Evolutionary conservation across 2,113 vertebrate species (phyloP), one percentile per base, ranked within the genome.

Genomic region (Laticauda colubrina): DNA sequence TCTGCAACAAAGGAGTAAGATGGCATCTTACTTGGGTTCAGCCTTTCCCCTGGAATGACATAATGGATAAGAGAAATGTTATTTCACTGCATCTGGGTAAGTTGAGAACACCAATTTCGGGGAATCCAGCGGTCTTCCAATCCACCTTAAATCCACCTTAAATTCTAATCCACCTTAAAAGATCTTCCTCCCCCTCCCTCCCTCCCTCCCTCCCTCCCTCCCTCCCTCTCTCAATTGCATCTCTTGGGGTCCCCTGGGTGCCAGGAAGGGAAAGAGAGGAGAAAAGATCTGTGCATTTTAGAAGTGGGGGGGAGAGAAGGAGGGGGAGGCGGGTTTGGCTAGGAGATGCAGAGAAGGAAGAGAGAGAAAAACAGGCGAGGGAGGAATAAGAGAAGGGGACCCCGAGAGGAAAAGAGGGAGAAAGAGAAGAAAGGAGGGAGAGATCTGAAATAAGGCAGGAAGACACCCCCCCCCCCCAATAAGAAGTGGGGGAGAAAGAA

Each of bases 251-350:
- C 92, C 88, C 92, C 59, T 29, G 92, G 92, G 92, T 86, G 88
- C 6, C 55, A 89, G 92, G 92, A 93, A 93, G 88, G 92, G 92
- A 93, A 89, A 90, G 92, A 86, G 75, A 93, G 92, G 39, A 55
- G 57, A 81, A 34, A 29, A 90, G 88, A 93, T 93, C 92, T 64
- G 92, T 93, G 92, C 92, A 43, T 93, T 93, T 93, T 59, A 90
- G 92, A 53, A 85, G 55, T 11, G 20, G 34, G 9, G 14, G 85
- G 3, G 54, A 18, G 53, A 24, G 55, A 26, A 21, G 6, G 8
- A 14, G 61, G 54, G 18, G 26, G 23, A 57, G 59, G 81, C 51
- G 39, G 91, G 48, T 29, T 48, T 55, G 92, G 69, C 75, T 93
- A 89, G 18, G 56, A 86, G 88, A 93, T 59, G 92, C 88, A 34